Evolutionary conservation across 2,113 vertebrate species (phyloP).

Genomic region (Oncorhynchus tshawytscha): DNA sequence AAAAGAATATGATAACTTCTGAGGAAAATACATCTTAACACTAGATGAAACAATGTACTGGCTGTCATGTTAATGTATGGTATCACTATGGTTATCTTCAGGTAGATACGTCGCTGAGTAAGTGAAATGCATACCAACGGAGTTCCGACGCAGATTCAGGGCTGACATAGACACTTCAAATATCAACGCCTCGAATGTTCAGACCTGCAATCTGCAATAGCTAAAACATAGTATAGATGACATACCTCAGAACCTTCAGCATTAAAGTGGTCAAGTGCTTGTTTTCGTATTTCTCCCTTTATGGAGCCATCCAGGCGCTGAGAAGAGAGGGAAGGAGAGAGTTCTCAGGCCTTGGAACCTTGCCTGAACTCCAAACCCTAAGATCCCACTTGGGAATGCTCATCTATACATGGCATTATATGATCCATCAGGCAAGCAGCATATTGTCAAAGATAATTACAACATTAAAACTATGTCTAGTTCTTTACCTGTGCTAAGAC

Average conservation of each 20-base stretch:
- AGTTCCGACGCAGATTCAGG: slow-evolving; percentile 6
- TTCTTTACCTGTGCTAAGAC: slow-evolving; percentile 1
- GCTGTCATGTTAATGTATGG: no score
- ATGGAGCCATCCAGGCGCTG: slow-evolving; percentile 97
- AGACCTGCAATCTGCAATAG: slow-evolving; percentile 18
- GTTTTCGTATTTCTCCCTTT: slow-evolving; percentile 97
- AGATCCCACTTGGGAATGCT: slow-evolving; percentile 4
- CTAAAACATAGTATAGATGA: slow-evolving; percentile 1
- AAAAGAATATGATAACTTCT: no score
- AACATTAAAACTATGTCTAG: not conserved
- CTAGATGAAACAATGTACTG: no score
- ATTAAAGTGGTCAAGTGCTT: slow-evolving; percentile 98
- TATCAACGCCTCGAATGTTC: not conserved
- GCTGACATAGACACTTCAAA: not conserved
- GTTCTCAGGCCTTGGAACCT: slow-evolving; percentile 13
- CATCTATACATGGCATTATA: slow-evolving; percentile 1
- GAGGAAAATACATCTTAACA: no score
- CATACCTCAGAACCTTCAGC: slow-evolving; percentile 98
- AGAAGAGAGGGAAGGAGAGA: slow-evolving; percentile 44
- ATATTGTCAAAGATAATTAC: not conserved
- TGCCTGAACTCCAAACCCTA: slow-evolving; percentile 3
- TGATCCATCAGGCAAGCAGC: not conserved
- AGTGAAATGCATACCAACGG: slow-evolving; percentile 18
- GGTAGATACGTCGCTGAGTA: no score
- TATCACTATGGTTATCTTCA: no score